A percentile compares a stretch with the other conserved stretches of the same genome.
These are phyloP conservation scores for Brotula barbata DNA, from an alignment of 2,797 vertebrate genomes.

Conservation along the genomic window DNA sequence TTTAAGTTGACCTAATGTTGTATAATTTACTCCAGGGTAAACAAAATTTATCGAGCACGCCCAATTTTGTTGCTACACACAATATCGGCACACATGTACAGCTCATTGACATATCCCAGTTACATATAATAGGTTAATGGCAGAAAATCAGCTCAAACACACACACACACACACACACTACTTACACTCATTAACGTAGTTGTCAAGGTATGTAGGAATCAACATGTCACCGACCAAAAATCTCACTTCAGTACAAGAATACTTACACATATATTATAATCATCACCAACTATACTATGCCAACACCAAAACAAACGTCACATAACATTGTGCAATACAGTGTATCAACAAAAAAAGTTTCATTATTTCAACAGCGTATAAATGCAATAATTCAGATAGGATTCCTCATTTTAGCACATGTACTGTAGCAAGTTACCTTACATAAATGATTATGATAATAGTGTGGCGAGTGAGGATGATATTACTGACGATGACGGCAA, in stretches of 20 bases:
- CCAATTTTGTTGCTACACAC: constrained; percentile 23
- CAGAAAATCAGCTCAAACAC: constrained; percentile 25
- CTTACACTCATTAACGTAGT: constrained; percentile 31
- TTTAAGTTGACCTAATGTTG: constrained; percentile 36
- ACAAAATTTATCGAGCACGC: constrained; percentile 15
- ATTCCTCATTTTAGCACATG: constrained; percentile 78
- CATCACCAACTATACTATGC: constrained; percentile 54
- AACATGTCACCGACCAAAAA: constrained; percentile 40
- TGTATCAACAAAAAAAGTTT: constrained; percentile 71
- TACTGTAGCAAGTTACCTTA: constrained; percentile 74
- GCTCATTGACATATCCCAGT: constrained; percentile 33
- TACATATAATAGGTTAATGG: constrained; percentile 38
- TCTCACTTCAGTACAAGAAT: constrained; percentile 39
- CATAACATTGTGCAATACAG: constrained; percentile 71
- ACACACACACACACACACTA: constrained; percentile 22
- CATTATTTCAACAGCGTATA: constrained; percentile 85
- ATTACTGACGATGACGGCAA: constrained; percentile 44
- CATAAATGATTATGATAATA: constrained; percentile 55
- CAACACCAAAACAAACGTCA: constrained; percentile 64
- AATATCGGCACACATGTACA: constrained; percentile 41
- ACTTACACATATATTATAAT: constrained; percentile 50
- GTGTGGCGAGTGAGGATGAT: constrained; percentile 45
- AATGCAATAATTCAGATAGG: constrained; percentile 87
- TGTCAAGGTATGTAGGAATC: constrained; percentile 27
- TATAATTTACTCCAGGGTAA: constrained; percentile 30